Base-by-base conservation (phyloP, 2,797 vertebrate genomes). In the Loriculus beryllinus region DNA sequence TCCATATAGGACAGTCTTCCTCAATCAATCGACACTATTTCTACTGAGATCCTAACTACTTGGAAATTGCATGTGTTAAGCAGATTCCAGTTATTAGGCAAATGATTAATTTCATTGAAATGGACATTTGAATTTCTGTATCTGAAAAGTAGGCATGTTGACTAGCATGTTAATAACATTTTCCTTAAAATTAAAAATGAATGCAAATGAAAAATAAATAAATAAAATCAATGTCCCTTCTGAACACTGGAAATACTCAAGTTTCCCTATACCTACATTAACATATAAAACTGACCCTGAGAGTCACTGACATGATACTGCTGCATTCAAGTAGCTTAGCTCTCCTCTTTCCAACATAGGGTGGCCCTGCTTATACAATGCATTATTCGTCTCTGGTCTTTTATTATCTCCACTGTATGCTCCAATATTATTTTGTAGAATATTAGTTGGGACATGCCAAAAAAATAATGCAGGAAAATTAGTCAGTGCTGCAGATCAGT, bases 211-310 rank as follows among this genome's bases (percentile, higher is more conserved):
- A 45, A 71, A 1, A 40, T 37, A 57, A 1, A 28, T 52, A 49
- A 1, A 59, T 18, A 52, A 59, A 43, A 0, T 19, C 22, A 21
- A 3, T 6, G 8, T 33, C 3, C 14, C 5, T 51, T 63, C 43
- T 56, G 57, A 63, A 89, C 37, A 43, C 15, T n/a, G 8, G 12
- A 86, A 85, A 74, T 56, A 20, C 10, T 67, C 17, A 10, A 8
- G 7, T 75, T 83, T 90, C 83, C 2, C 4, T 68, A 3, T 13
- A 47, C 9, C 29, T 76, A 1, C 57, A 43, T 54, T 31, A 63
- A 21, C 59, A 37, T 22, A 26, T 39, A 64, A 69, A 88, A 75
- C 16, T 26, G 16, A 1, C 11, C 18, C 22, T 71, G 22, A 75
- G 18, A 29, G 10, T 45, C 64, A 68, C 6, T 71, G 29, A 25